Evolutionary conservation across 2,113 vertebrate genomes (phyloP).

Genomic region (Columba livia): DNA sequence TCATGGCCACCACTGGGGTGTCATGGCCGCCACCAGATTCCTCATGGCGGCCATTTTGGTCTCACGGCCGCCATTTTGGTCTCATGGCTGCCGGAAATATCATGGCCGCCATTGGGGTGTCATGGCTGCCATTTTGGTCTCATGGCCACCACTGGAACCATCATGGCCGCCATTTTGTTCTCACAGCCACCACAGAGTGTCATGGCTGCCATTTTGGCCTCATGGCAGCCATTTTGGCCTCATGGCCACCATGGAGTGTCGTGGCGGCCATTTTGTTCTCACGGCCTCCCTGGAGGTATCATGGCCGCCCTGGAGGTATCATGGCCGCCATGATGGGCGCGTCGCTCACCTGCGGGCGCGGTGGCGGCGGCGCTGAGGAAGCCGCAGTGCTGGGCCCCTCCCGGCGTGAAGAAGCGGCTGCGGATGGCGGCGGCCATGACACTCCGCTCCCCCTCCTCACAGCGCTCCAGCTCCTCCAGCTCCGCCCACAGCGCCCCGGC

Average conservation of each 20-base stretch:
- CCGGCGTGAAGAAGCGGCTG: background rate
- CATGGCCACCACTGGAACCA: no score
- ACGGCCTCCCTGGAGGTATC: fast-evolving
- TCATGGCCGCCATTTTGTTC: no score
- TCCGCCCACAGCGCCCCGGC: background rate
- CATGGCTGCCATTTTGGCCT: no score
- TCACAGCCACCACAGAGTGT: no score
- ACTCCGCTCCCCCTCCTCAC: background rate
- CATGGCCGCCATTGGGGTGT: no score
- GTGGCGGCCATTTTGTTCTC: no score
- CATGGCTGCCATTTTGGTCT: background rate
- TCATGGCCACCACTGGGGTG: background rate
- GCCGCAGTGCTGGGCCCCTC: background rate
- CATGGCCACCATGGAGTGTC: fast-evolving
- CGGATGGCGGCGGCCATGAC: background rate
- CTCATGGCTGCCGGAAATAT: no score
- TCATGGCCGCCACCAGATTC: no score
- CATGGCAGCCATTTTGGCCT: fast-evolving
- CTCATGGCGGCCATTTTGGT: no score
- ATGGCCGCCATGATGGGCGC: background rate
- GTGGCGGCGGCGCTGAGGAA: background rate
- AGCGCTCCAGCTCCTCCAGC: background rate
- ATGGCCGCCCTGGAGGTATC: background rate
- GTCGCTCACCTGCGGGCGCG: background rate
- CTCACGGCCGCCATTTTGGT: no score